phyloP scores from a whole-genome alignment of 37 sponge, comb jelly and placozoan genomes.

The Bolinopsis microptera region DNA sequence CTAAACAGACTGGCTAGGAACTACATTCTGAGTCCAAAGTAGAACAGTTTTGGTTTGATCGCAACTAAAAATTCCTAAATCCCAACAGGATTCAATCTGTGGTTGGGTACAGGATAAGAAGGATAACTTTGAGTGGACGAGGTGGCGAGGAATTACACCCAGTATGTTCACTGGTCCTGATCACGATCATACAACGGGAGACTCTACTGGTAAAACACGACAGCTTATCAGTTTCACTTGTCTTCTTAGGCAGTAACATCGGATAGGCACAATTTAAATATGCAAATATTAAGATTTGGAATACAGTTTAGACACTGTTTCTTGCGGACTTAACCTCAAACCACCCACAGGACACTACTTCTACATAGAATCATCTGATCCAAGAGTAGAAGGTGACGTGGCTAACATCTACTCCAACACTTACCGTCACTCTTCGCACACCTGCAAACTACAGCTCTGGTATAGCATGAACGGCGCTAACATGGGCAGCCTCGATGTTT shows the following conservation, averaged over 20 bases:
- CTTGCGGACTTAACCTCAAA: background rate
- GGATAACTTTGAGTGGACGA: slow-evolving; percentile 67
- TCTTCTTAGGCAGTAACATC: too few relatives aligned
- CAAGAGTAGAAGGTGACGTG: slow-evolving; percentile 57
- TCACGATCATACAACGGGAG: slow-evolving; percentile 53
- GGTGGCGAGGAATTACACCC: slow-evolving; percentile 45
- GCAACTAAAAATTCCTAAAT: too few relatives aligned
- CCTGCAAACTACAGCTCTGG: slow-evolving; percentile 69
- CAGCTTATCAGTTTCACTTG: background rate
- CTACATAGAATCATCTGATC: slow-evolving; percentile 68
- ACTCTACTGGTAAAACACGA: slow-evolving; percentile 52
- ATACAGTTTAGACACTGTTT: too few relatives aligned
- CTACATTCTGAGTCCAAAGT: too few relatives aligned
- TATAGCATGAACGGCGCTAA: slow-evolving; percentile 69
- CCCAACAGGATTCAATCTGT: slow-evolving; percentile 43
- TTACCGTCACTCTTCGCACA: slow-evolving; percentile 57
- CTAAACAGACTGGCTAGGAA: too few relatives aligned
- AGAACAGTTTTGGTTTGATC: too few relatives aligned
- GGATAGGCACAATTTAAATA: too few relatives aligned
- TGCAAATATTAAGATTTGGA: too few relatives aligned
- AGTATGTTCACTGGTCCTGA: slow-evolving; percentile 65
- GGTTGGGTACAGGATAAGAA: slow-evolving; percentile 47
- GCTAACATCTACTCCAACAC: slow-evolving; percentile 45
- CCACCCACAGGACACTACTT: slow-evolving; percentile 63
- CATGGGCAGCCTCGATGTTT: slow-evolving; percentile 54